Base-by-base conservation (phyloP, 1,140 invertebrate species). In the Zaprionus camerounensis region DNA sequence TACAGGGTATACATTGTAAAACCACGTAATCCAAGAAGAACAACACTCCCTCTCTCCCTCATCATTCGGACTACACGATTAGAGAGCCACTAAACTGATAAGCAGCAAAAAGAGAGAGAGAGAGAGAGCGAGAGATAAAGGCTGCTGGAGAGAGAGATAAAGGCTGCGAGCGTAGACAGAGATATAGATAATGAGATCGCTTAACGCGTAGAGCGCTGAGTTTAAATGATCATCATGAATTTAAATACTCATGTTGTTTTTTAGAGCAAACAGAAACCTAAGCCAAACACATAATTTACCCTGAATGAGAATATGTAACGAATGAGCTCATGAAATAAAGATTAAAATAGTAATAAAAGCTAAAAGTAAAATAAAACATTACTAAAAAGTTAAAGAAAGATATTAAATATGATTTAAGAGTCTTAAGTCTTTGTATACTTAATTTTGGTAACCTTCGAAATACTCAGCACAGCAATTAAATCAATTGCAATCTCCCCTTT, bases 161-260 rank as follows among this genome's bases (percentile, higher is more conserved):
- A 31, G 51, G 15, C 20, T 15, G 31, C 5, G 15, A 3, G n/a
- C 13, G 3, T 0, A 34, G 9, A 2, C 11, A 49, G 61, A n/a
- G 24, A 13, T 15, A 59, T 15, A 59, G 38, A 67, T 44, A 67
- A 44, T 36, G 36, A 46, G 41, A 67, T 58, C 26, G 44, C 22
- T 31, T 12, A 17, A n/a, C 17, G 36, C 24, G n/a, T 17, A 57
- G 38, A 66, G 24, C 17, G 26, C 22, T 17, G n/a, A 46, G 41
- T 17, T 46, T 20, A 41, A 28, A 28, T 61, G 7, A 24, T 28
- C 26, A 56, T 4, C 13, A 55, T 46, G 59, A 26, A 34, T 12
- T 26, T 2, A 5, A 17, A n/a, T 53, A 55, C 34, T 20, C 12
- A 24, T 53, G 13, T 20, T 7, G 41, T 9, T 46, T 46, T 9